Percentiles rank a stretch among this genome's conserved stretches.
These are phyloP conservation scores for Choloepus didactylus DNA, from an alignment of 2,797 vertebrate species.

Conservation along the genomic window DNA sequence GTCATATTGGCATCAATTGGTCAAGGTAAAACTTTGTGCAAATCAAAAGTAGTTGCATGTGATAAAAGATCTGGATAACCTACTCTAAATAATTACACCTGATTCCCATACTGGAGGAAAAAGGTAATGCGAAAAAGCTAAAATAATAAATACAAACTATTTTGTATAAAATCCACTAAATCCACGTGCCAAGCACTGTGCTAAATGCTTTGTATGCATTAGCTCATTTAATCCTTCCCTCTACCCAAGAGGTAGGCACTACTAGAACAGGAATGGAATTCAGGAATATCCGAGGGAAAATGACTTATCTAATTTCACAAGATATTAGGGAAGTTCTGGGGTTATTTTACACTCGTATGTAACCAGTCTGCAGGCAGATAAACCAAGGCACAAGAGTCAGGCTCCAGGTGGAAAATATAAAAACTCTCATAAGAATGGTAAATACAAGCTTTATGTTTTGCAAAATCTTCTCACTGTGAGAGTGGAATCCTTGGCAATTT, in stretches of 20 bases:
- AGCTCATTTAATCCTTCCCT: slow-evolving; percentile 7
- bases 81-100: background rate
- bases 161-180: too few relatives aligned
- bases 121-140: background rate
- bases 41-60: background rate
- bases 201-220: background rate
- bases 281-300: background rate
- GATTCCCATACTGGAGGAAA: background rate
- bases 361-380: background rate
- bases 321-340: background rate
- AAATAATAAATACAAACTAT: background rate
- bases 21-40: background rate
- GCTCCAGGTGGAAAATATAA: background rate
- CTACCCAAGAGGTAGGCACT: background rate
- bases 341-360: background rate
- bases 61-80: background rate
- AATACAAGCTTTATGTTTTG: background rate
- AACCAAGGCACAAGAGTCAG: background rate
- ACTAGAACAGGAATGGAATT: background rate
- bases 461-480: background rate
- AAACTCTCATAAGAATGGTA: background rate
- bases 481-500: background rate
- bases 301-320: background rate
- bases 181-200: background rate
- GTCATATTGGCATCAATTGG: background rate